Base-by-base conservation (phyloP, 1,140 invertebrate genomes). In the Caenorhabditis inopinata region DNA sequence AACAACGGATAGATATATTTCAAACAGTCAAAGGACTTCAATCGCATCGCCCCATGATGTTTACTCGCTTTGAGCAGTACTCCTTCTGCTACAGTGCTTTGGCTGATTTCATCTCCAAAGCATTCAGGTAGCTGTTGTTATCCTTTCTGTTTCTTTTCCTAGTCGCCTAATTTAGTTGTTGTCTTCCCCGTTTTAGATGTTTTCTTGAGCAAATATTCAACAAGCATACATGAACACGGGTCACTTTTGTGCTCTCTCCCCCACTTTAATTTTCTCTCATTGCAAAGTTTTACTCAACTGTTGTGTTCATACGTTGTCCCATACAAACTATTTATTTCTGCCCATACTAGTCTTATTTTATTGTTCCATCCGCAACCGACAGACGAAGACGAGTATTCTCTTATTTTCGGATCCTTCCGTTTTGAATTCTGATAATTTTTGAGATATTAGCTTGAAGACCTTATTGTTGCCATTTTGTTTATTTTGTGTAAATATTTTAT, bases 1-100 rank as follows among this genome's bases (percentile, higher is more conserved):
- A 91, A 48, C 85, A 89, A 38, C 89, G 90, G 82, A 88, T 91
- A 9, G 90, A 91, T 77, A 89, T 91, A 9, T 91, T 90, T 85
- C 89, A 90, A 79, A 90, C 90, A 29, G 88, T 90, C 2, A 90
- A 89, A 86, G 58, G 79, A 32, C 78, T 87, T n/a, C 87, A 86
- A 78, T 49, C 32, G n/a, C 74, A 51, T 11, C 45, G 79, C 11
- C 80, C 29, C 23, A 18, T 32, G 46, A 42, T 49, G 23, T 49
- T 74, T 25, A 81, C 47, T 42, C 35, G 49, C 27, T 58, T 81
- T 84, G 86, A 87, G 68, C 86, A 87, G 80, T 87, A 87, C 76
- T 53, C 62, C 7, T 87, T 88, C 83, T 84, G 83, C 77, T 88
- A 87, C 68, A 79, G 86, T 14, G 74, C 76, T 53, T 75, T 85